Conservation (phyloP, 2,888 invertebrate species). For the Microctonus aethiopoides region DNA sequence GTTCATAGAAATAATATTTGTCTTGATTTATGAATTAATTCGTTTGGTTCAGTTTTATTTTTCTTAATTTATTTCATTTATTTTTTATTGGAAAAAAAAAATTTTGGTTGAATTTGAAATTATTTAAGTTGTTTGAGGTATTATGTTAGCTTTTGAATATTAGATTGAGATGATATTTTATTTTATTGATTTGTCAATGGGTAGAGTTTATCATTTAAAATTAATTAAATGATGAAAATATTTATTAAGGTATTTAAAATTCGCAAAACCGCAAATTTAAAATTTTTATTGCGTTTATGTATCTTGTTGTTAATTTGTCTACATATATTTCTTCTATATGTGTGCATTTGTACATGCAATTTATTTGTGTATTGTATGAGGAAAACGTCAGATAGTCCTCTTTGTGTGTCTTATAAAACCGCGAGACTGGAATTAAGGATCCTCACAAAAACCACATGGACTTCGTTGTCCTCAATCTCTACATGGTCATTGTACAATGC, state of each 20-base stretch:
- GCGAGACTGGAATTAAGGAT: slow-evolving; percentile 55
- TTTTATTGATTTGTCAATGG: too few species aligned
- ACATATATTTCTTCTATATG: background rate
- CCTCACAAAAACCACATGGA: slow-evolving; percentile 54
- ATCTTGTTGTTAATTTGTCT: background rate
- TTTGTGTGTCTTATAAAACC: slow-evolving; percentile 60
- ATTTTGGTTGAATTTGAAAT: too few species aligned
- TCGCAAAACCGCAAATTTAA: too few species aligned
- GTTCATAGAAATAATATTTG: background rate
- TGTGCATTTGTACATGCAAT: background rate
- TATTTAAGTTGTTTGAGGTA: too few species aligned
- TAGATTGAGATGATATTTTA: too few species aligned
- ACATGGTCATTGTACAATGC: slow-evolving; percentile 17
- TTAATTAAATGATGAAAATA: too few species aligned
- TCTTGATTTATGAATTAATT: background rate
- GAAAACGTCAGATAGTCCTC: slow-evolving; percentile 53
- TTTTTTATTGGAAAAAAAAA: too few species aligned
- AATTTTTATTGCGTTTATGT: too few species aligned
- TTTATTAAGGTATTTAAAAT: too few species aligned
- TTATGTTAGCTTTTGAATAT: too few species aligned
- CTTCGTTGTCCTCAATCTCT: slow-evolving; percentile 39
- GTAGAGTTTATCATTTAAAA: too few species aligned
- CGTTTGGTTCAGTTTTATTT: background rate
- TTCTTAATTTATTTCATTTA: background rate
- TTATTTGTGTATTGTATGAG: background rate